phyloP scores from a whole-genome alignment of 2,797 vertebrate species.

The Stomatorhinus walkeri region DNA sequence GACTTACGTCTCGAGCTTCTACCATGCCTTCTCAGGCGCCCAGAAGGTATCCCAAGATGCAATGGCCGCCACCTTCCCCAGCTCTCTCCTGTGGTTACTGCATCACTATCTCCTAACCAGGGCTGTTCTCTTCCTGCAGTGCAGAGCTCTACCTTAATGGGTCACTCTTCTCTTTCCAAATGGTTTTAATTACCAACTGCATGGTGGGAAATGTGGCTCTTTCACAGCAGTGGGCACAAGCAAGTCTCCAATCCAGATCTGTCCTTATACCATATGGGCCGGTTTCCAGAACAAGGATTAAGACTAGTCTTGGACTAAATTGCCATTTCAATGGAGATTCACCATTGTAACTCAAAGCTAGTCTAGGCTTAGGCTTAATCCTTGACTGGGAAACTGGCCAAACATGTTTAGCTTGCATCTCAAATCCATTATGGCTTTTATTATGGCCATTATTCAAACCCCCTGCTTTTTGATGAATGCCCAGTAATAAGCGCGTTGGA shows the following conservation, averaged over 20 bases:
- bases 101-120: constrained; percentile 56
- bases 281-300: too few species aligned
- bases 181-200: constrained; percentile 70
- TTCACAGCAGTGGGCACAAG: constrained; percentile 46
- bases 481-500: background rate
- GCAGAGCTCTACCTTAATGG: constrained; percentile 52
- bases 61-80: constrained; percentile 47
- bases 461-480: background rate
- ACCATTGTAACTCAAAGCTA: too few species aligned
- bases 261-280: too few species aligned
- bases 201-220: constrained; percentile 65
- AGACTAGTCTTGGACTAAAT: too few species aligned
- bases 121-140: constrained; percentile 62
- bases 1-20: constrained; percentile 99
- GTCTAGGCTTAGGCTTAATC: too few species aligned
- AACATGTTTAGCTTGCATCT: background rate
- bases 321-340: too few species aligned
- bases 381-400: too few species aligned
- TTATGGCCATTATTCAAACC: background rate
- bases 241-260: constrained; percentile 41
- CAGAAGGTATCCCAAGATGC: constrained; percentile 95
- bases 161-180: constrained; percentile 64
- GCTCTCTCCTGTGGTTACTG: constrained; percentile 23
- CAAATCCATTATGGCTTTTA: background rate
- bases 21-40: constrained; percentile 99